These are phyloP conservation scores for Drosophila rhopaloa DNA, from an alignment of 1,140 invertebrate species.

Conservation along the genomic window DNA sequence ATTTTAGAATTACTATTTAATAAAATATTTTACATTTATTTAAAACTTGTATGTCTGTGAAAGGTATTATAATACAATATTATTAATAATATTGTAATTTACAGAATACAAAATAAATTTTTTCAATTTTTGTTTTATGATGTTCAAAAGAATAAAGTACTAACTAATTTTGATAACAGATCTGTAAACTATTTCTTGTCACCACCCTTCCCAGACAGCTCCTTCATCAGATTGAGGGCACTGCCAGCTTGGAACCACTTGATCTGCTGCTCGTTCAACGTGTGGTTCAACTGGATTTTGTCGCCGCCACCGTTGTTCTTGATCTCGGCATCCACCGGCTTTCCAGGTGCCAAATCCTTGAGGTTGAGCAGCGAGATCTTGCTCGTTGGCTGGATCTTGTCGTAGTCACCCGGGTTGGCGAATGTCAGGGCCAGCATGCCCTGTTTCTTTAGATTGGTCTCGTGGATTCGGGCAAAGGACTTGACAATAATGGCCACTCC, in stretches of 20 bases:
- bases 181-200: slow-evolving; percentile 1
- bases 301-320: slow-evolving; percentile 95
- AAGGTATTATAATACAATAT: no score
- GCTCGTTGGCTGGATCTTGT: slow-evolving; percentile 97
- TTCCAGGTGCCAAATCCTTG: slow-evolving; percentile 94
- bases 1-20: no score
- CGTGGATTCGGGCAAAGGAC: slow-evolving; percentile 99
- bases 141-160: background rate
- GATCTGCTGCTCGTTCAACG: slow-evolving; percentile 98
- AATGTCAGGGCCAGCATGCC: slow-evolving; percentile 98
- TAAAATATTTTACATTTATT: no score
- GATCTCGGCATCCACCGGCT: slow-evolving; percentile 95
- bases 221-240: slow-evolving; percentile 98
- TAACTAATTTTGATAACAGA: background rate
- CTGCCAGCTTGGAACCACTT: slow-evolving; percentile 99
- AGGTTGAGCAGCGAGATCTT: slow-evolving; percentile 96
- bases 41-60: no score
- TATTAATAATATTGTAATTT: no score
- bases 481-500: slow-evolving; percentile 99
- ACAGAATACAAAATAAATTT: no score
- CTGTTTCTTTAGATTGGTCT: slow-evolving; percentile 99
- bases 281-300: slow-evolving; percentile 95
- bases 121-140: background rate
- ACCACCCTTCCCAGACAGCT: slow-evolving; percentile 85
- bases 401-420: slow-evolving; percentile 97